Evolutionary conservation across 2,797 vertebrate genomes (phyloP), one percentile per base, ranked within the genome.

Genomic region (Mionectes olivaceus): DNA sequence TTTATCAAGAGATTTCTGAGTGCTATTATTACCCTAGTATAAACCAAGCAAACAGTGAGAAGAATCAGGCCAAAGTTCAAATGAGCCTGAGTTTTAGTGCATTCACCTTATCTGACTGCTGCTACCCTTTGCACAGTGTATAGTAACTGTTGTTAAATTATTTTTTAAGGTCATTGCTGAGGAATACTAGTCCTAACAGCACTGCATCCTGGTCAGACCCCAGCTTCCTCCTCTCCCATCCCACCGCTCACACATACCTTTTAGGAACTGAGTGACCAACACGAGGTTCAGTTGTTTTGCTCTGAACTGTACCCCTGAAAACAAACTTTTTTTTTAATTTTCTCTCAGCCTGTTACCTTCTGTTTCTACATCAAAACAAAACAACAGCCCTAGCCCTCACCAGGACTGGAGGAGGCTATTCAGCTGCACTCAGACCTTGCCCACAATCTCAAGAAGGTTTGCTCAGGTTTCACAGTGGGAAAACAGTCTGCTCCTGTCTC

Each of bases 1-100:
- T 69, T 90, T 65, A 64, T 68, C 17, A n/a, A 33, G 43, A 53
- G 27, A 16, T 30, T 73, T 68, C 69, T 78, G 37, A 24, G 28
- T 4, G 0, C 57, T 77, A 47, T 19, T 80, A n/a, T 78, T 69
- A 50, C 18, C 47, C 25, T 24, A 5, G 8, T 10, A 32, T 50
- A 75, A 96, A 91, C 33, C 0, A 1, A 90, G 69, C 60, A 87
- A 87, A 74, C 35, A 50, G 23, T 19, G 71, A 80, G 46, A 88
- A 55, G 61, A 81, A 28, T 30, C 61, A 61, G 46, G 69, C 49
- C 43, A 52, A 67, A 90, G 85, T 63, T 78, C 13, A 1, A 27
- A 61, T 0, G 0, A 73, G 16, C 35, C n/a, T 85, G 46, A 0
- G 16, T 64, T 76, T 43, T 67, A 0, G 0, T 68, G 49, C 24